Evolutionary conservation across 2,113 vertebrate species (phyloP).

Genomic region (Pituophis catenifer): DNA sequence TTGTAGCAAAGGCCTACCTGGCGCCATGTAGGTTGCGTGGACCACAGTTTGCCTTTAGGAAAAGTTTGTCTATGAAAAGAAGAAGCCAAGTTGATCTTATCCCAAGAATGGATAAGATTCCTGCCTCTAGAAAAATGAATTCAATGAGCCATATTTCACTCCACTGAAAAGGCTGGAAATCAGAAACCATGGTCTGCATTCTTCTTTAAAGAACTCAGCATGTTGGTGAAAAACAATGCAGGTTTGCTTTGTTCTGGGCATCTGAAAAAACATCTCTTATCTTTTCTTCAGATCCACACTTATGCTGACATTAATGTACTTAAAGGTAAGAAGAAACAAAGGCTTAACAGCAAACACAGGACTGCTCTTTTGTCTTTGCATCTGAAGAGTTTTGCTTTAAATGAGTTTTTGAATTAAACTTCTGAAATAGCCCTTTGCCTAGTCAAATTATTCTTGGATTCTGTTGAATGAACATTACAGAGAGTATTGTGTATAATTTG

Average conservation of each 20-base stretch:
- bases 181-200: not conserved
- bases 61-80: not conserved
- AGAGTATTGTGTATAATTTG: not conserved
- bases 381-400: conserved; percentile 3
- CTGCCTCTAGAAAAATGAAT: not conserved
- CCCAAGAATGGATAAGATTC: not conserved
- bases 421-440: not conserved
- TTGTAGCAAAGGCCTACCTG: not conserved
- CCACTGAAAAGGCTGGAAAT: not conserved
- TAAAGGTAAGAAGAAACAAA: not conserved
- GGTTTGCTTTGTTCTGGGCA: not conserved
- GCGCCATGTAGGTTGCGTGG: not conserved
- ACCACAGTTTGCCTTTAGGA: not conserved
- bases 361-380: not conserved
- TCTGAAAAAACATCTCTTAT: not conserved
- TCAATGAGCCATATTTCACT: not conserved
- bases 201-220: not conserved
- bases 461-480: not conserved
- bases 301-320: not conserved
- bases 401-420: not conserved
- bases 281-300: not conserved
- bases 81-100: accelerated
- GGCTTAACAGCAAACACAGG: not conserved
- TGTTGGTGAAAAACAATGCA: not conserved
- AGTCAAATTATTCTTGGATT: not conserved